Evolutionary conservation across 2,797 vertebrate species (phyloP).

Genomic region (Potorous gilbertii): DNA sequence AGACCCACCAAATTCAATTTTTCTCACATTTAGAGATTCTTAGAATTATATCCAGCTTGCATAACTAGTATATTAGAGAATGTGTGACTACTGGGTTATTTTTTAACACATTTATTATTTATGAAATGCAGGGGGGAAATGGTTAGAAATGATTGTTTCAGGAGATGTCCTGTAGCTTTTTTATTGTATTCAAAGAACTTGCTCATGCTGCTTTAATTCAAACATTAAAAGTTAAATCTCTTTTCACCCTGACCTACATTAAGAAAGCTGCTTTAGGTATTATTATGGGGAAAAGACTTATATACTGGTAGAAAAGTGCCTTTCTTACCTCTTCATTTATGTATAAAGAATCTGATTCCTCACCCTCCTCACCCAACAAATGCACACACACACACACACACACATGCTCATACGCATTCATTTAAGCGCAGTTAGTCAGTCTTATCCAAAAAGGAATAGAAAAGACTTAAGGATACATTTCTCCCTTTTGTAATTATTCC

Average conservation of each 20-base stretch:
- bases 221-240: constrained; percentile 79
- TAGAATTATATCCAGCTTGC: constrained; percentile 77
- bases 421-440: not conserved
- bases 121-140: constrained; percentile 80
- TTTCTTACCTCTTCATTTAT: not conserved
- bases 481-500: not conserved
- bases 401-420: too few relatives aligned
- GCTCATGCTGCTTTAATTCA: constrained; percentile 76
- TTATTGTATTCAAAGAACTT: constrained; percentile 78
- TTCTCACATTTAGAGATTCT: constrained; percentile 74
- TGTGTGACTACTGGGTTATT: constrained; percentile 71
- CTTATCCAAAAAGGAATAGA: not conserved
- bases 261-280: constrained; percentile 58
- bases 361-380: not conserved
- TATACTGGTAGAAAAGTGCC: not conserved
- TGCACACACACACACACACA: not conserved
- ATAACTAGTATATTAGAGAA: constrained; percentile 78
- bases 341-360: not conserved
- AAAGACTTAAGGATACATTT: accelerated
- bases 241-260: constrained; percentile 76
- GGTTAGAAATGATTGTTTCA: constrained; percentile 82
- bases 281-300: constrained; percentile 4
- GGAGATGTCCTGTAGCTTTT: constrained; percentile 77
- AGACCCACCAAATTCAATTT: constrained; percentile 75
- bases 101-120: constrained; percentile 83